Evolutionary conservation across 2,888 invertebrate genomes (phyloP), one percentile per base, ranked within the genome.

Genomic region (Diarsia dahlii): DNA sequence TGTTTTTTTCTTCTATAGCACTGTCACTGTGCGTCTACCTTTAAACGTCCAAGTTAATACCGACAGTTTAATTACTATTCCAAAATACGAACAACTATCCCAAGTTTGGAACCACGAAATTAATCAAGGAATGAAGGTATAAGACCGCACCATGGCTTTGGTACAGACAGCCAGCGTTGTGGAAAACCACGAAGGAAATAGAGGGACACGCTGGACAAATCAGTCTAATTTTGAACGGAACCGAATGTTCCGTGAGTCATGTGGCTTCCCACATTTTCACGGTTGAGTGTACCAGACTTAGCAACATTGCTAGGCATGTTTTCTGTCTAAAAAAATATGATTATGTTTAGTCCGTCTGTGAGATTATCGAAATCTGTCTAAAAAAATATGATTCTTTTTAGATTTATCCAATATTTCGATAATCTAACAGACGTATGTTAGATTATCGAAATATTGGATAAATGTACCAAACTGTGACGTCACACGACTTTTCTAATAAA

Each of bases 61-160:
- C 60, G 9, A 34, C 34, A n/a, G 23, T 69, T 67, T 65, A 80
- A 82, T 80, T 82, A 77, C 76, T 67, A 67, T 81, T 45, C n/a
- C 13, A 5, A 50, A 67, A 66, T 52, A 56, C 28, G 23, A 50
- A 74, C 20, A 56, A 63, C 34, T 74, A 39, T 12, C 23, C 23
- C 34, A 28, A 65, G n/a, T 65, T 62, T n/a, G 10, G 39, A 74
- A 62, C 52, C 76, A 78, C 48, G 45, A 78, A 75, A 78, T 81
- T 81, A 74, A 81, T 81, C 48, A 75, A 56, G 45, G 12, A 66
- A 74, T 63, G n/a, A 62, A 45, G 74, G 50, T 52, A 10, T 71
- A 54, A 18, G 28, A 73, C 64, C 56, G 23, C 28, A 45, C 20
- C 54, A 65, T 60, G 54, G 20, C 12, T 65, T 65, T 46, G 45